Conservation (phyloP, 23 tunicate genomes). For the Styela plicata region DNA sequence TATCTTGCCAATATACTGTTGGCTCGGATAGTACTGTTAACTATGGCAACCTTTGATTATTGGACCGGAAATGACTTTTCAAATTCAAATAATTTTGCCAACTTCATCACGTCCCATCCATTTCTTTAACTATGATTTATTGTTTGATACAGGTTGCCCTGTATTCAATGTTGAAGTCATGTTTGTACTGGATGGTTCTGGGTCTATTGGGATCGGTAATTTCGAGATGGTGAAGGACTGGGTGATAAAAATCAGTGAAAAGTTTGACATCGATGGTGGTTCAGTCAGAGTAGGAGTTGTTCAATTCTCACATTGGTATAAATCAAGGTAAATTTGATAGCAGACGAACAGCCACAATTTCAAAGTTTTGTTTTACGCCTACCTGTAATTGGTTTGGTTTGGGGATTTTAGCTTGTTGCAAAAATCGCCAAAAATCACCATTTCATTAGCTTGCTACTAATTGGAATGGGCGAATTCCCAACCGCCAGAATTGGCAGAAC, state of each 20-base stretch:
- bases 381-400: no score
- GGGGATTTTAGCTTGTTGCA: no score
- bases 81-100: no score
- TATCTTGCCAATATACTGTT: no score
- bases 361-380: not conserved
- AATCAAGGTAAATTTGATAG: slow-evolving; percentile 1
- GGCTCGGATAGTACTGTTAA: no score
- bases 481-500: no score
- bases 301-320: slow-evolving; percentile 30
- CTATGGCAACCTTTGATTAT: no score
- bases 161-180: slow-evolving; percentile 24
- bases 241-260: slow-evolving; percentile 24
- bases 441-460: not conserved
- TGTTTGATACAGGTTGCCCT: slow-evolving; percentile 16
- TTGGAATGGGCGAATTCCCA: no score
- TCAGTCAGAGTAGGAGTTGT: slow-evolving; percentile 17
- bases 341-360: not conserved
- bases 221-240: slow-evolving; percentile 18
- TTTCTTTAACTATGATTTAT: no score
- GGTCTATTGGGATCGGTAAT: slow-evolving; percentile 8
- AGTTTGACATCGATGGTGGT: slow-evolving; percentile 31
- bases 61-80: no score
- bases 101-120: no score
- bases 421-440: not conserved
- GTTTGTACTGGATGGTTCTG: slow-evolving; percentile 31